Evolutionary conservation across 1,140 invertebrate species (phyloP), one percentile per base, ranked within the genome.

Genomic region (Aphaenogaster floridana): DNA sequence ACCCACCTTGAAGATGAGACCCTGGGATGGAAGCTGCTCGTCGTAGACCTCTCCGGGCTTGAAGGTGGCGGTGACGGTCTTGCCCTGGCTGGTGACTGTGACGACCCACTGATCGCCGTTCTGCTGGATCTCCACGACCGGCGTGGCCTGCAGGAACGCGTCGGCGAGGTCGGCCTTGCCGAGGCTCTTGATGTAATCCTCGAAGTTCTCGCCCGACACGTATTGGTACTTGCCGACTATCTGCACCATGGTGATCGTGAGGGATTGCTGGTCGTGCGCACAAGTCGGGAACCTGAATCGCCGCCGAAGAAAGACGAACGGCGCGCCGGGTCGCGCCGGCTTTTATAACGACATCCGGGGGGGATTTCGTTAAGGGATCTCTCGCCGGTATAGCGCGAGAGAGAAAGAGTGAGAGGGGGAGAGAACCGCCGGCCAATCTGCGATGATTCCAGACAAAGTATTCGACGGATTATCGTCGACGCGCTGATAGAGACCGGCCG

Each of bases 221-320:
- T 92, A 92, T 66, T 95, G 93, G 88, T 94, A 96, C n/a, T 94
- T 95, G 78, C 95, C 95, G 34, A 85, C 90, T 45, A 94, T 89
- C 80, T 94, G 92, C 84, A 92, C 92, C 94, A 95, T 95, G 69
- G 15, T 84, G 28, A 17, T 3, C 6, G 36, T 59, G n/a, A 34
- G 13, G 36, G n/a, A n/a, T 28, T 15, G 36, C 34, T 68, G 21
- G 21, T 89, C 91, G 13, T 45, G 34, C 15, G 28, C 36, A 34
- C 52, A 61, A 84, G 54, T 76, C 54, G 21, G 21, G 8, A n/a
- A 48, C 3, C 11, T 34, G 48, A 13, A 15, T 34, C 17, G 28
- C 34, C 34, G 61, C 15, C 34, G 64, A 59, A 57, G 80, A 28
- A 83, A 90, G 57, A 87, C 66, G 9, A 36, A 36, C 52, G 63